Conservation (phyloP, 2,113 vertebrate genomes). For the Hydrochoerus hydrochaeris region DNA sequence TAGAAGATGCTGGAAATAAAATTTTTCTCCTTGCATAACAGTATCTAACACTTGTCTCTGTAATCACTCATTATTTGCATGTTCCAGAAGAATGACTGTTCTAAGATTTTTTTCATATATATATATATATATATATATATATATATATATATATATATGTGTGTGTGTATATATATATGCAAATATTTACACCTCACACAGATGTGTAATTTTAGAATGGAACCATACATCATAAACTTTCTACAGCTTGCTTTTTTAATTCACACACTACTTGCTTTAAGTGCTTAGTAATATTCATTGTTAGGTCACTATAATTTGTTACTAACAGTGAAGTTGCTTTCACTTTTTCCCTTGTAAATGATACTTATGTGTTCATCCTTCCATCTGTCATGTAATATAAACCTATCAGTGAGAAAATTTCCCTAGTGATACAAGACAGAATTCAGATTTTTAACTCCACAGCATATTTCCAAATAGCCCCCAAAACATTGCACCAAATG, state of each 20-base stretch:
- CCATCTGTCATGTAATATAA: not conserved
- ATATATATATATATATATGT: not conserved
- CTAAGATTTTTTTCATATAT: not conserved
- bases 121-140: not conserved
- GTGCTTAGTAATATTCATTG: not conserved
- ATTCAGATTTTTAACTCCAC: slow-evolving; percentile 5
- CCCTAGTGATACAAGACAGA: not conserved
- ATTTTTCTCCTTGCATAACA: not conserved
- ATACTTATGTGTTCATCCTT: not conserved
- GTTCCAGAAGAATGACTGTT: slow-evolving; percentile 12
- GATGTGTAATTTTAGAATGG: not conserved
- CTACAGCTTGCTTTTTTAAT: not conserved
- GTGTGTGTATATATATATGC: not conserved
- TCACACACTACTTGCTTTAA: not conserved
- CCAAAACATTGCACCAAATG: not conserved
- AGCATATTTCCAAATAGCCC: not conserved
- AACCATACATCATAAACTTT: not conserved
- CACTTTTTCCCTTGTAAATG: not conserved
- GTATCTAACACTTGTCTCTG: not conserved
- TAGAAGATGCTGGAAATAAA: not conserved
- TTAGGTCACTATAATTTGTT: not conserved
- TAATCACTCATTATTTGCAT: not conserved
- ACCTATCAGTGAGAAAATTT: not conserved
- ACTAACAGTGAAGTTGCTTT: not conserved
- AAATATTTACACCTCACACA: not conserved